phyloP scores from a whole-genome alignment of 2,797 vertebrate genomes.

The Tokudaia tokunoshimensis region DNA sequence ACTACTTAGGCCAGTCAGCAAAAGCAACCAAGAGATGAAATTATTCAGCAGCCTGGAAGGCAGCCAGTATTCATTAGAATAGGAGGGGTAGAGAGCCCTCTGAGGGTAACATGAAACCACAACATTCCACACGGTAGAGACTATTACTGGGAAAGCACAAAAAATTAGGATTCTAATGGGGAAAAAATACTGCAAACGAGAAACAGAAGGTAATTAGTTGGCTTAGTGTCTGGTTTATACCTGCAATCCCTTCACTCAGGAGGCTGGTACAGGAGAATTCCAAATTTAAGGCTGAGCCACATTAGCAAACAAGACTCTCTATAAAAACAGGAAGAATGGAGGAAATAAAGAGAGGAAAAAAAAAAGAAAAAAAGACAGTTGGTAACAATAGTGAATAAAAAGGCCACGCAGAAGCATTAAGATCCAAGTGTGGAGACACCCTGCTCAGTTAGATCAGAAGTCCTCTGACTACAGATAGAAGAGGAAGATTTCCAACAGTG shows the following conservation, averaged over 20 bases:
- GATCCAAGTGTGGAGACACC: background rate
- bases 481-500: background rate
- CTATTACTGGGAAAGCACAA: background rate
- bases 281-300: background rate
- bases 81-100: background rate
- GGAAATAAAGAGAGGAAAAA: background rate
- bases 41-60: background rate
- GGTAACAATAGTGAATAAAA: constrained; percentile 7
- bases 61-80: background rate
- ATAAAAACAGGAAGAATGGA: background rate
- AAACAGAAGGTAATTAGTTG: constrained; percentile 7
- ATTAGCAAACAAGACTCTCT: background rate
- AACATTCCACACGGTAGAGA: background rate
- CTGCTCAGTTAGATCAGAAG: background rate
- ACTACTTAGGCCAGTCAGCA: background rate
- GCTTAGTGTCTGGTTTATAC: background rate
- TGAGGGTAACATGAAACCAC: background rate
- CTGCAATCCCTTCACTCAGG: background rate
- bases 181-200: background rate
- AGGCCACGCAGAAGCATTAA: background rate
- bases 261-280: background rate
- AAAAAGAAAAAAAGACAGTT: background rate
- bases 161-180: background rate
- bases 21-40: background rate
- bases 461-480: background rate